Conservation (phyloP, 92 coral and sea anemone genomes). For the Bergia puertoricense region DNA sequence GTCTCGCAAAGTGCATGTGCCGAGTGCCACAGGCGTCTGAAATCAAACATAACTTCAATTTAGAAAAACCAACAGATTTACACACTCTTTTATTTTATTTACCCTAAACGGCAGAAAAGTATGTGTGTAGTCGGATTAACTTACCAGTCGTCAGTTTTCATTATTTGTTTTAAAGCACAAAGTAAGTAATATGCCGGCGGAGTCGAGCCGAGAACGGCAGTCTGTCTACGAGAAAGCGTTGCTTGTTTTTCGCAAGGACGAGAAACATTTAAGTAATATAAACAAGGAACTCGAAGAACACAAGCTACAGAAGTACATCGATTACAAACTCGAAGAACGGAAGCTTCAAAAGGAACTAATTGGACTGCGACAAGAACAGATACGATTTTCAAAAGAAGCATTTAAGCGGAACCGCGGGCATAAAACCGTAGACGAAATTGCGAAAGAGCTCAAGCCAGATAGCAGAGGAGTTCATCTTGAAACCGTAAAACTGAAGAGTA, state of each 20-base stretch:
- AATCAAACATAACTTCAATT: neutral
- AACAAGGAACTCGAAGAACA: slow-evolving; percentile 67
- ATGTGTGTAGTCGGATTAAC: too few species aligned
- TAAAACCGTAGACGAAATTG: slow-evolving; percentile 75
- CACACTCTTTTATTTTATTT: too few species aligned
- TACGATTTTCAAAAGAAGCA: slow-evolving; percentile 69
- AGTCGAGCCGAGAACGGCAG: slow-evolving; percentile 56
- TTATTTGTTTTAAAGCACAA: neutral
- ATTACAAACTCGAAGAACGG: slow-evolving; percentile 73
- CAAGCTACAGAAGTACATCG: slow-evolving; percentile 68
- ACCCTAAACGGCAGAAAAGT: too few species aligned
- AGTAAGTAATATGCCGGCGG: slow-evolving; percentile 59
- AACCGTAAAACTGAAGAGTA: slow-evolving; percentile 62
- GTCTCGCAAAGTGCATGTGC: neutral
- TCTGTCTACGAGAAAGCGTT: slow-evolving; percentile 85
- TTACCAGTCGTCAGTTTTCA: neutral
- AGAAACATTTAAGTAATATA: slow-evolving; percentile 51
- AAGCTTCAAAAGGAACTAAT: slow-evolving; percentile 72
- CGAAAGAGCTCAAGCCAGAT: slow-evolving; percentile 66
- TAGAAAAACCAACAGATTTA: neutral
- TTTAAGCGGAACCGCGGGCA: slow-evolving; percentile 56
- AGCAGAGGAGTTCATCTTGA: slow-evolving; percentile 52
- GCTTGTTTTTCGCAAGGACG: slow-evolving; percentile 69
- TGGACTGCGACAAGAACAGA: slow-evolving; percentile 65
- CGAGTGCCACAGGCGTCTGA: neutral